Percentiles rank a stretch among this genome's conserved stretches.
Evolutionary conservation across 2,113 vertebrate genomes (phyloP).

Genomic region (Ictalurus furcatus): DNA sequence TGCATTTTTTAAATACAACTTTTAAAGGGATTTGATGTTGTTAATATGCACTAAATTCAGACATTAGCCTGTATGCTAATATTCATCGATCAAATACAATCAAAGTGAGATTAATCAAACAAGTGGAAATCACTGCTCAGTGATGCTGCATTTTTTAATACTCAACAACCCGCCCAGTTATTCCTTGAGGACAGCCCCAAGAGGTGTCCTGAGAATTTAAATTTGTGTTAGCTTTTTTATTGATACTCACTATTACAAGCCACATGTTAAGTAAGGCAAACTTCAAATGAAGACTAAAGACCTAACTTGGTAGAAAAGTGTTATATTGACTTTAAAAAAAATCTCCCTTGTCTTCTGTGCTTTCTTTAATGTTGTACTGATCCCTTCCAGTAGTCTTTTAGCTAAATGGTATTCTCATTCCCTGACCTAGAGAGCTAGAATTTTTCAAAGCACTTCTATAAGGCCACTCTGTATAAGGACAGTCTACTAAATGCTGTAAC

Average conservation of each 20-base stretch:
- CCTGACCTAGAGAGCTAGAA: not conserved
- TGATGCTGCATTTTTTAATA: not conserved
- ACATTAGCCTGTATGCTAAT: not conserved
- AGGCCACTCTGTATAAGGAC: not conserved
- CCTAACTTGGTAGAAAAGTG: too few relatives aligned
- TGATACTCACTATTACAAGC: not conserved
- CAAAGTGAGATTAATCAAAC: constrained; percentile 18
- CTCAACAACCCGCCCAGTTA: not conserved
- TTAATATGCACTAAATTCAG: not conserved
- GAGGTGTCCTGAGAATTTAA: not conserved
- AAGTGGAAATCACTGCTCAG: not conserved
- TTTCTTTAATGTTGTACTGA: not conserved
- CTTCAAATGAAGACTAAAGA: not conserved
- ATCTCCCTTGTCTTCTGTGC: not conserved
- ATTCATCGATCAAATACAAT: constrained; percentile 12
- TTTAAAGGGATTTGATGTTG: not conserved
- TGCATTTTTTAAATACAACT: not conserved
- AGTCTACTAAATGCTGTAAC: not conserved
- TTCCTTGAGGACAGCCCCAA: not conserved
- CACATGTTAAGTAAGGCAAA: not conserved
- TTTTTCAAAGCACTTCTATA: not conserved
- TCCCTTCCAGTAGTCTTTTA: not conserved
- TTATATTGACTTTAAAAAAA: not conserved
- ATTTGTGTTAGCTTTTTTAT: not conserved
- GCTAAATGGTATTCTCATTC: not conserved